Conservation (phyloP, 2,888 invertebrate species). For the Erebia palarica region DNA sequence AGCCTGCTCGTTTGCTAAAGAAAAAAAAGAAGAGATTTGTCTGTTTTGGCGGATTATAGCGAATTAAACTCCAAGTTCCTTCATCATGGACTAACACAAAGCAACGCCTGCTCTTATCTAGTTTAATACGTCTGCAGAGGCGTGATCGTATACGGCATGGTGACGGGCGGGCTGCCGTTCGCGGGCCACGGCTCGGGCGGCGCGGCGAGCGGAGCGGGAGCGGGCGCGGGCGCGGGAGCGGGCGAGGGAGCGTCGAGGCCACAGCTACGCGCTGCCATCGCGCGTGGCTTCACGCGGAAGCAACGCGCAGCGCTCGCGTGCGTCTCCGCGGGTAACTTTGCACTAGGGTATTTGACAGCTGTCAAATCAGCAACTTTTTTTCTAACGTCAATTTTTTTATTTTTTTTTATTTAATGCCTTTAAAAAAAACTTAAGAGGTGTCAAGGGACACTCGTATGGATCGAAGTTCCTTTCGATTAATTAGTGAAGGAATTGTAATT, state of each 20-base stretch:
- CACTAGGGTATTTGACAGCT: neutral
- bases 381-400: too few species aligned
- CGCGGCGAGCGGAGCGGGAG: constrained; percentile 82
- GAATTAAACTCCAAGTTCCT: too few species aligned
- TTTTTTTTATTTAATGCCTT: too few species aligned
- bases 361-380: neutral
- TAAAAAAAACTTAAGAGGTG: too few species aligned
- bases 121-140: constrained; percentile 74
- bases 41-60: too few species aligned
- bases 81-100: too few species aligned
- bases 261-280: constrained; percentile 84
- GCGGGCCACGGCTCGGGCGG: constrained; percentile 58
- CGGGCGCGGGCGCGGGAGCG: constrained; percentile 79
- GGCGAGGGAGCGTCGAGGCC: constrained; percentile 80
- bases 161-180: constrained; percentile 88
- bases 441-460: too few species aligned
- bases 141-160: constrained; percentile 89
- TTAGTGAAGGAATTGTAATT: too few species aligned
- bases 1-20: too few species aligned
- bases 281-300: constrained; percentile 83
- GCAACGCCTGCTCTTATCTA: constrained; percentile 51
- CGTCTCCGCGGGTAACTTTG: constrained; percentile 68
- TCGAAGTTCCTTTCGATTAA: too few species aligned
- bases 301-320: constrained; percentile 80
- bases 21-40: too few species aligned